These are phyloP conservation scores for Lamprologus tigripictilis DNA, from an alignment of 2,113 vertebrate species.

Conservation along the genomic window DNA sequence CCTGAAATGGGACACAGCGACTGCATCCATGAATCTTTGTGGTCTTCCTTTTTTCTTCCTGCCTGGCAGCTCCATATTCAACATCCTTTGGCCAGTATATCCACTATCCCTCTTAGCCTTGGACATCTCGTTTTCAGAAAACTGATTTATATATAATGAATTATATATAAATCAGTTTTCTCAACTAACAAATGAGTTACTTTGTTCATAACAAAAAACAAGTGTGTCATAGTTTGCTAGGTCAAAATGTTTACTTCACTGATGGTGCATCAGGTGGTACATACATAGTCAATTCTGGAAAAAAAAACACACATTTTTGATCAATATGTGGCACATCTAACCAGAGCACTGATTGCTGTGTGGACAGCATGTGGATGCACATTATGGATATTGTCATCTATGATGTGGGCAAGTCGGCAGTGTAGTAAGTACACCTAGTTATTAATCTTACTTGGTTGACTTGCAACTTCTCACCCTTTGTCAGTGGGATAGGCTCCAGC, in stretches of 20 bases:
- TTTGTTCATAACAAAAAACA: neutral
- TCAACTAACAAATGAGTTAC: neutral
- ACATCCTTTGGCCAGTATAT: neutral
- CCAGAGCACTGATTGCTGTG: neutral
- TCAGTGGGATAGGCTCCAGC: neutral
- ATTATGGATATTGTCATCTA: neutral
- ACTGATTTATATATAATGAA: neutral
- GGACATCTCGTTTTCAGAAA: neutral
- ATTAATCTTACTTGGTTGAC: neutral
- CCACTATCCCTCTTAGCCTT: neutral
- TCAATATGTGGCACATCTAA: neutral
- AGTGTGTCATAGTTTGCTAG: neutral
- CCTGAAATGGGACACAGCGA: too few relatives aligned
- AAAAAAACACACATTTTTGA: rapidly evolving
- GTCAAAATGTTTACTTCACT: neutral
- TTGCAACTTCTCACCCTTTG: neutral
- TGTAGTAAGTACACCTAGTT: neutral
- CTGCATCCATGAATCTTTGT: neutral
- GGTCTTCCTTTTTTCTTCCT: neutral
- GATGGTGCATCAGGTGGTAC: neutral
- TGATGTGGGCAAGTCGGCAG: neutral
- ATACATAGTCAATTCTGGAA: neutral
- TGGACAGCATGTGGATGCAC: neutral
- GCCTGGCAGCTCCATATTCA: neutral
- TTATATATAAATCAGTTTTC: neutral